Base-by-base conservation (phyloP, 2,113 vertebrate species). In the Oncorhynchus gorbuscha region DNA sequence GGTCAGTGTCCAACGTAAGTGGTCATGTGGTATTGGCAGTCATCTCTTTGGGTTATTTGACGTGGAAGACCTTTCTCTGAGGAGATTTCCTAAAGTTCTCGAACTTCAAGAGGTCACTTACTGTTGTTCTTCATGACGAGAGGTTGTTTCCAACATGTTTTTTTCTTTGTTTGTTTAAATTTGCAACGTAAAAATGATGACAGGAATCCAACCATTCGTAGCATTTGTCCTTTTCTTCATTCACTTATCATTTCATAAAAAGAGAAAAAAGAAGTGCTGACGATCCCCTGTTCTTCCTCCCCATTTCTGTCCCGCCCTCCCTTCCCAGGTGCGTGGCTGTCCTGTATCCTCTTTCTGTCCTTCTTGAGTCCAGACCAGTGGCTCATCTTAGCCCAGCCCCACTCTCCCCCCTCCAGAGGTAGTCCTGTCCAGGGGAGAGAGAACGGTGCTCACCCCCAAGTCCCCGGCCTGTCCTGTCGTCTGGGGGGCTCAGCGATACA, bases 341-440 rank as follows among this genome's bases (percentile, higher is more conserved):
- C 45, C 69, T 28, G 14, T 28, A 22, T 51, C 48, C 39, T 48
- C 22, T 28, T 28, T 26, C 64, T 26, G 64, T 66, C 64, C 22
- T 55, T 13, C 22, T 55, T 14, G 51, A 55, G 16, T 48, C n/a
- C 39, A 45, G 35, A 39, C 39, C 69, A 35, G 67, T 6, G 6
- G n/a, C 49, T 92, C 82, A 93, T 90, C 93, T 89, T 24, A 90
- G 83, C 3, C 87, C 91, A 1, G 74, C 62, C 9, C 61, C 82
- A 1, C 80, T 82, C 69, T 92, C 90, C 0, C 92, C 90, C 72
- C 89, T 90, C 93, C 93, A 94, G 76, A 92, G 79, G 35, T 92
- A 93, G 82, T 92, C 92, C 72, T 86, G 76, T 20, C 69, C 78
- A 1, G 76, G 81, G 55, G 84, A 77, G 14, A 85, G 81, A 0